phyloP scores from a whole-genome alignment of 37 sponge, comb jelly and placozoan genomes.

The Spongilla lacustris region DNA sequence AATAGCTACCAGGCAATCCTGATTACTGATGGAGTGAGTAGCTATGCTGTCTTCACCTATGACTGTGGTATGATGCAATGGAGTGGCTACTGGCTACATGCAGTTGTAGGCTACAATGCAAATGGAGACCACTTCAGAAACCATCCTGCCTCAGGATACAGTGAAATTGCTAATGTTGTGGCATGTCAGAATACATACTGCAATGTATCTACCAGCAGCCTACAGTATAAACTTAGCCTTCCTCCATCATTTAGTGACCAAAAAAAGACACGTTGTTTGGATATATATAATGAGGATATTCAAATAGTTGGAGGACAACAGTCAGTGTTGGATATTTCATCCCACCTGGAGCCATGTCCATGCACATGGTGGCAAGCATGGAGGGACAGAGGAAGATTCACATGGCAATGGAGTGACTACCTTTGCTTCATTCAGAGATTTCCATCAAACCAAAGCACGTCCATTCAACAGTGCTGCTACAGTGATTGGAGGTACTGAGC shows the following conservation, averaged over 20 bases:
- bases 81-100: slow-evolving; percentile 33
- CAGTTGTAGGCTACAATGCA: slow-evolving; percentile 52
- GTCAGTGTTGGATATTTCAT: neutral
- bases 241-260: neutral
- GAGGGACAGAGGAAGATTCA: slow-evolving; percentile 4
- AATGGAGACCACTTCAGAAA: slow-evolving; percentile 28
- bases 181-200: too few relatives aligned
- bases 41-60: slow-evolving; percentile 73
- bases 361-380: slow-evolving; percentile 26
- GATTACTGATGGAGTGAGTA: slow-evolving; percentile 53
- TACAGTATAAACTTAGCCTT: neutral
- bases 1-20: slow-evolving; percentile 39
- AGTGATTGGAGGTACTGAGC: too few relatives aligned
- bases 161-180: too few relatives aligned
- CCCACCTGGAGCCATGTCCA: slow-evolving; percentile 14
- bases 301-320: neutral
- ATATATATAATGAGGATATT: too few relatives aligned
- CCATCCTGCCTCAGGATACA: slow-evolving; percentile 23
- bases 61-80: slow-evolving; percentile 60
- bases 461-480: slow-evolving; percentile 16
- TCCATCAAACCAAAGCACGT: neutral
- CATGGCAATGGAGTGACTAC: neutral
- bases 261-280: too few relatives aligned
- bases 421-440: slow-evolving; percentile 7
- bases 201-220: too few relatives aligned